phyloP scores from a whole-genome alignment of 2,888 invertebrate genomes.

The Drosophila multiciliata region DNA sequence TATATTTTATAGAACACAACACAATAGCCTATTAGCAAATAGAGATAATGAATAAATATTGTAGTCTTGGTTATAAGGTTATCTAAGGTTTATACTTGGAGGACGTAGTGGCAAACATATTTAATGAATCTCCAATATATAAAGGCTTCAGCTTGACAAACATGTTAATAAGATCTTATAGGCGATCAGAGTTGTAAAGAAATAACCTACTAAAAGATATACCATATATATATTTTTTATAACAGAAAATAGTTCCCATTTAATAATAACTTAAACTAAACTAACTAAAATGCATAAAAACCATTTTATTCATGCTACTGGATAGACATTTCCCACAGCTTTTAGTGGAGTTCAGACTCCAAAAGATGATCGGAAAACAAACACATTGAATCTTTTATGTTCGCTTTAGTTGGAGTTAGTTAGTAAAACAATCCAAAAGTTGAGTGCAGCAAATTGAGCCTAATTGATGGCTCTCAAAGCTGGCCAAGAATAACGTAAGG shows the following conservation, averaged over 20 bases:
- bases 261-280: neutral
- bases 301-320: neutral
- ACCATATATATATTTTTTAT: no score
- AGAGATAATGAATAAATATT: neutral
- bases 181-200: neutral
- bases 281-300: neutral
- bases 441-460: slow-evolving; percentile 56
- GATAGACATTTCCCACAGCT: neutral
- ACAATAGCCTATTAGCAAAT: neutral
- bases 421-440: slow-evolving; percentile 51
- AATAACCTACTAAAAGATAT: neutral
- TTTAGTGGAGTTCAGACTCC: neutral
- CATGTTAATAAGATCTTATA: neutral
- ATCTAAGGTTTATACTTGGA: neutral
- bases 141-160: neutral
- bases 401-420: neutral
- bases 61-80: no score
- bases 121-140: neutral
- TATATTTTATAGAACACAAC: neutral
- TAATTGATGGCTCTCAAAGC: slow-evolving; percentile 45
- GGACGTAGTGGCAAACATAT: neutral
- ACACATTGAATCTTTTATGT: slow-evolving; percentile 5
- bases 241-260: neutral
- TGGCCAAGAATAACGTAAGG: slow-evolving; percentile 20
- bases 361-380: neutral